Evolutionary conservation across 2,797 vertebrate species (phyloP), one percentile per base, ranked within the genome.

Genomic region (Champsocephalus gunnari): DNA sequence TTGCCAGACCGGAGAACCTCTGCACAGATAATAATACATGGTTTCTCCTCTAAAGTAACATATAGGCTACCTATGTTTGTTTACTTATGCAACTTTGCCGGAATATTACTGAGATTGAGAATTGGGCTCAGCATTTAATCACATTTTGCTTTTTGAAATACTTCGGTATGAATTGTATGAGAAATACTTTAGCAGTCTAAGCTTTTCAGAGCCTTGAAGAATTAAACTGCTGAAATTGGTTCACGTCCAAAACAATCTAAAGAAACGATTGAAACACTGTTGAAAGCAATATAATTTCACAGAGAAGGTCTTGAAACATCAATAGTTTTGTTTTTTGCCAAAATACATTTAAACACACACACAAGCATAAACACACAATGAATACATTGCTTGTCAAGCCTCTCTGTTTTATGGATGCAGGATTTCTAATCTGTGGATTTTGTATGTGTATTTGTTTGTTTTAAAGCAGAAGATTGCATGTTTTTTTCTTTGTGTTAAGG

Each of bases 181-280:
- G 87, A 81, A 75, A 82, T 60, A 82, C 65, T 71, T 81, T 82
- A 83, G 72, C 65, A 75, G 66, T 60, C 68, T 58, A 10, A 70
- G 63, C 58, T 83, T 89, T 72, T 73, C 62, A 56, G 43, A 83
- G 71, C 68, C 71, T 83, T 50, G 57, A 83, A 82, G 74, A 85
- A 77, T 85, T 75, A 79, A 73, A 65, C 65, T 60, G 69, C 50
- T 69, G 73, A 84, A 91, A 85, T 83, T 87, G 83, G 73, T 85
- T 88, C 34, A 67, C 76, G 79, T 81, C 79, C 77, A 88, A 88
- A 88, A 89, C 85, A 88, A 88, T 88, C 84, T 87, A 81, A 11
- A 68, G 68, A 77, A 85, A 80, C 85, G 61, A 87, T 66, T 79
- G 72, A 47, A 24, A 73, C 51, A 56, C 54, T 65, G 50, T 76